Evolutionary conservation across 2,113 vertebrate species (phyloP).

Genomic region (Corvus cornix): DNA sequence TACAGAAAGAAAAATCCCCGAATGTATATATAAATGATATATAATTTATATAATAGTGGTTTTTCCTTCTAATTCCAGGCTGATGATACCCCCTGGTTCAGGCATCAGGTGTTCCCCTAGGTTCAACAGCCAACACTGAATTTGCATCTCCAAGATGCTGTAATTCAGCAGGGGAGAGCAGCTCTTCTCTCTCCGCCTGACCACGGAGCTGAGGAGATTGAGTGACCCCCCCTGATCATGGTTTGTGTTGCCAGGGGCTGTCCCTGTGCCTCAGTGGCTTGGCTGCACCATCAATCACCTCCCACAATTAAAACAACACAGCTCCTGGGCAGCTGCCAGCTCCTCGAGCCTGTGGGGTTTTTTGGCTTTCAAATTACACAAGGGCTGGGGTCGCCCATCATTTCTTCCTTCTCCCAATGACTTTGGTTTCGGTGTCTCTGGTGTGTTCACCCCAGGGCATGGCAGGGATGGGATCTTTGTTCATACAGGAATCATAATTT

Average conservation of each 20-base stretch:
- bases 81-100: not conserved
- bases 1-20: not conserved
- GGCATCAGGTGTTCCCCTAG: not conserved
- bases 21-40: no score
- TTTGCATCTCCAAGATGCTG: not conserved
- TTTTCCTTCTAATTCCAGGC: not conserved
- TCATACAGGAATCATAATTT: not conserved
- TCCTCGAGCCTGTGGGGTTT: not conserved
- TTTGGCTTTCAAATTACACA: not conserved
- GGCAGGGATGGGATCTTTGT: not conserved
- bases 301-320: not conserved
- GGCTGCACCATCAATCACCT: conserved; percentile 11
- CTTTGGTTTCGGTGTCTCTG: not conserved
- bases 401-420: not conserved
- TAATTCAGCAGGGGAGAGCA: not conserved
- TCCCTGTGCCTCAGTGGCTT: not conserved
- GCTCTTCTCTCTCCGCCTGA: not conserved
- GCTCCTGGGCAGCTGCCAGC: conserved; percentile 24
- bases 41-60: no score
- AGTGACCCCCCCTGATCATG: not conserved
- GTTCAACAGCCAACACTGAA: not conserved
- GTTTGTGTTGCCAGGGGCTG: not conserved
- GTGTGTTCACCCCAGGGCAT: not conserved
- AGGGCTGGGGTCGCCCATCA: not conserved
- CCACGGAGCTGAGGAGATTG: not conserved